Base-by-base conservation (phyloP, 2,113 vertebrate species). In the Apteryx owenii region DNA sequence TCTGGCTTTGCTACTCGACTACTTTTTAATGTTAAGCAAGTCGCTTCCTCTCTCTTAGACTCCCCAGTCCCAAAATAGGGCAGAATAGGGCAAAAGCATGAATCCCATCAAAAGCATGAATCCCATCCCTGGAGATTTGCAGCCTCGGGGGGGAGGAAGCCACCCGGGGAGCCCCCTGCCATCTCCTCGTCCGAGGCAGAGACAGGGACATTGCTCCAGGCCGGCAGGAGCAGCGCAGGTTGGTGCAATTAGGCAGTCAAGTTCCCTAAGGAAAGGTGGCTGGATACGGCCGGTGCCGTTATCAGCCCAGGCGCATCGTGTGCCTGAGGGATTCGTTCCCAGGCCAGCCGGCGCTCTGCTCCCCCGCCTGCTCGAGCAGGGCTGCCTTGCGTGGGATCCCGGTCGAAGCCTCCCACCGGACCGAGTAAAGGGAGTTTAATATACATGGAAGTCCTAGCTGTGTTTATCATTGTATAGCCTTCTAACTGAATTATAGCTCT, bases 311-410 rank as follows among this genome's bases (percentile, higher is more conserved):
- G 18, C 76, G 12, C 13, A 8, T 8, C 0, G 3, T 8, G 40
- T 20, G 31, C 23, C 62, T 54, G 26, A 38, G 48, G 61, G 38
- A 26, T 87, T 87, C 73, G 22, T 85, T 72, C 71, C 50, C 44
- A 0, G 0, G 12, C 25, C 25, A 9, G 10, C 19, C 26, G 19
- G 40, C 5, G 36, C 65, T 31, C 26, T 36, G 61, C 61, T 12
- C 7, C 50, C 65, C 17, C 1, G 12, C 29, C 28, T 31, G 33
- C 3, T 33, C 4, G 5, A 17, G n/a, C 21, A 53, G n/a, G 50
- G 5, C 33, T 65, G 85, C 10, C 20, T 72, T 17, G 58, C 17
- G 9, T 1, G 1, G 25, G 11, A 23, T 70, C 23, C 51, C 44
- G 29, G 5, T 25, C 1, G 4, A 66, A 72, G 6, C 21, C 13